Evolutionary conservation across 2,888 invertebrate genomes (phyloP).

Genomic region (Diplolepis rosae): DNA sequence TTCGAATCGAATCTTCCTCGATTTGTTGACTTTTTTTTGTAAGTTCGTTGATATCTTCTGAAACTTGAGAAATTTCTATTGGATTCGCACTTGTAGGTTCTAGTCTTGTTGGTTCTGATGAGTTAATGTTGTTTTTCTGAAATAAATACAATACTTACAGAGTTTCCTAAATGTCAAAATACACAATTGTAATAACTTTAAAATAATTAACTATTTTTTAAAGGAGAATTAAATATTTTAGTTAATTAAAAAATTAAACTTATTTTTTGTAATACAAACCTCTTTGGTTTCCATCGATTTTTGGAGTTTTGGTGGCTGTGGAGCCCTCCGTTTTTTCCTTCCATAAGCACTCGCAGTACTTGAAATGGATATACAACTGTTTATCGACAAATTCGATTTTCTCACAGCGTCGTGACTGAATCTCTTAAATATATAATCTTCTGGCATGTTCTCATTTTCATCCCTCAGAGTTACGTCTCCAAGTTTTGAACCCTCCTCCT

Average conservation of each 20-base stretch:
- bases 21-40: conserved; percentile 52
- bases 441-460: conserved; percentile 66
- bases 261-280: conserved; percentile 43
- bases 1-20: conserved; percentile 19
- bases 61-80: conserved; percentile 54
- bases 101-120: conserved; percentile 24
- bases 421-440: conserved; percentile 65
- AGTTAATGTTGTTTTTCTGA: conserved; percentile 44
- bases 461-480: conserved; percentile 56
- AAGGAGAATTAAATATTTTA: too few species aligned
- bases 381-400: conserved; percentile 68
- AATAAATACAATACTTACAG: conserved; percentile 13
- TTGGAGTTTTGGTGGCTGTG: conserved; percentile 75
- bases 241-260: not conserved
- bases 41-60: conserved; percentile 60
- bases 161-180: not conserved
- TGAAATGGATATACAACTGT: conserved; percentile 64
- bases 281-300: conserved; percentile 55
- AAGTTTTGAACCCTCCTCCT: conserved; percentile 45
- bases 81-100: conserved; percentile 55
- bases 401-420: conserved; percentile 64
- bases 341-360: conserved; percentile 76
- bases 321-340: conserved; percentile 80
- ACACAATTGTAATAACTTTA: not conserved
- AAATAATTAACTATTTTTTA: too few species aligned